Evolutionary conservation across 1,140 invertebrate genomes (phyloP).

Genomic region (Nylanderia fulva): DNA sequence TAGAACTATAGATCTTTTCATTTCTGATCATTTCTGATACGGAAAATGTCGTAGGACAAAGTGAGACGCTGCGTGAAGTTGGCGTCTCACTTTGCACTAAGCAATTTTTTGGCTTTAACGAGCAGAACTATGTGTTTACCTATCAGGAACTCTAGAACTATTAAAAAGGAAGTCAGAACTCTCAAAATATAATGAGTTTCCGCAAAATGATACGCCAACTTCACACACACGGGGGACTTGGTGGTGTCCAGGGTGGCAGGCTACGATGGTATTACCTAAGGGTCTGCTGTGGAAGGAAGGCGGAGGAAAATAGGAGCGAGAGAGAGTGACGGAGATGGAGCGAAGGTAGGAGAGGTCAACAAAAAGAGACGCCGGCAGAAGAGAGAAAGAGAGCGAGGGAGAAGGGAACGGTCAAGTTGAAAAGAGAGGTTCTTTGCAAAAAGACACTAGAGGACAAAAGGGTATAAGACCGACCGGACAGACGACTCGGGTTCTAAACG

Average conservation of each 20-base stretch:
- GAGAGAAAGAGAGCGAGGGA: conserved; percentile 9
- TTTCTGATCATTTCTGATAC: too few relatives aligned
- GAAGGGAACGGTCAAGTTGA: conserved; percentile 1
- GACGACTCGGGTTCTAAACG: conserved; percentile 67
- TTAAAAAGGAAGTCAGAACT: too few relatives aligned
- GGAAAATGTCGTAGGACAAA: too few relatives aligned
- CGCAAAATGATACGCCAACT: too few relatives aligned
- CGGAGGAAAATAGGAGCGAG: conserved; percentile 30
- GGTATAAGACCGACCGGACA: conserved; percentile 68
- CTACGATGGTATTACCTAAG: conserved; percentile 76
- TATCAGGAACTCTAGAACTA: too few relatives aligned
- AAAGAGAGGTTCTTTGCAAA: conserved; percentile 64
- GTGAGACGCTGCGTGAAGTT: too few relatives aligned
- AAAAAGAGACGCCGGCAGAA: conserved; percentile 35
- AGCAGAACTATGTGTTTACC: too few relatives aligned
- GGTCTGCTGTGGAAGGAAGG: conserved; percentile 66
- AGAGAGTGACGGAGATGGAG: not conserved
- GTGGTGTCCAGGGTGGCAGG: conserved; percentile 62
- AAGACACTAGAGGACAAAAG: conserved; percentile 71
- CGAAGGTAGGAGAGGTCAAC: conserved; percentile 9
- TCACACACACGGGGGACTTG: conserved; percentile 54
- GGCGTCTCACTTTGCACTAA: too few relatives aligned
- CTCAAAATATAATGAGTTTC: too few relatives aligned
- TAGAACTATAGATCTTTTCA: too few relatives aligned
- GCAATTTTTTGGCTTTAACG: too few relatives aligned